Conservation (phyloP, 2,113 vertebrate genomes). For the Chelonoidis abingdonii region DNA sequence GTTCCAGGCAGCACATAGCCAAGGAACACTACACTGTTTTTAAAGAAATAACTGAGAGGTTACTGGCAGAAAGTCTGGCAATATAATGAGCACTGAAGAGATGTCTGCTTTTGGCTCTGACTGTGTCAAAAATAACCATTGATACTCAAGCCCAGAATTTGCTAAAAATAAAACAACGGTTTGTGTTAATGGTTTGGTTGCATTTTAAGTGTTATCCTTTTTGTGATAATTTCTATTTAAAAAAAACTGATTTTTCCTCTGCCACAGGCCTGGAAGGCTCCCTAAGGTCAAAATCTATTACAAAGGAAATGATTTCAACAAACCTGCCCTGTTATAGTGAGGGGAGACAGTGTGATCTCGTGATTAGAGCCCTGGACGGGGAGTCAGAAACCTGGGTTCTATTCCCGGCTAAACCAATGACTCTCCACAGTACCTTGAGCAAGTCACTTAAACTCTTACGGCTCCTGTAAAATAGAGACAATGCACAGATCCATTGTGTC, state of each 20-base stretch:
- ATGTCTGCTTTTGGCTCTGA: slow-evolving; percentile 5
- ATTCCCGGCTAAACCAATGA: not conserved
- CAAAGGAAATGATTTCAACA: not conserved
- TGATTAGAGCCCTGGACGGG: not conserved
- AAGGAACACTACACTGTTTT: slow-evolving; percentile 22
- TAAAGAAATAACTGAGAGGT: not conserved
- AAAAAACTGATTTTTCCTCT: not conserved
- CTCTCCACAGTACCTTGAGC: not conserved
- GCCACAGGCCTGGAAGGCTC: not conserved
- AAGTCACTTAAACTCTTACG: not conserved
- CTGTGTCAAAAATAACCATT: slow-evolving; percentile 54
- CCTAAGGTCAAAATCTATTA: not conserved
- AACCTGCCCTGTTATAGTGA: not conserved
- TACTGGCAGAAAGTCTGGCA: slow-evolving; percentile 33
- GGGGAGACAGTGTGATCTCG: not conserved
- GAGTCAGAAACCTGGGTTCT: not conserved
- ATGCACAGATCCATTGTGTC: not conserved
- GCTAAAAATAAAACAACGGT: slow-evolving; percentile 23
- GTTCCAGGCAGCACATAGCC: not conserved
- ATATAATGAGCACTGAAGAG: not conserved
- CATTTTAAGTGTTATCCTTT: slow-evolving; percentile 29
- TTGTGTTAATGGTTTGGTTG: slow-evolving; percentile 17
- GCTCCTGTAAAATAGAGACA: not conserved
- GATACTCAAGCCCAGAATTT: slow-evolving; percentile 46
- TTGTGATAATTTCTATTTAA: slow-evolving; percentile 33